Evolutionary conservation across 2,113 vertebrate species (phyloP).

Genomic region (Anhinga anhinga): DNA sequence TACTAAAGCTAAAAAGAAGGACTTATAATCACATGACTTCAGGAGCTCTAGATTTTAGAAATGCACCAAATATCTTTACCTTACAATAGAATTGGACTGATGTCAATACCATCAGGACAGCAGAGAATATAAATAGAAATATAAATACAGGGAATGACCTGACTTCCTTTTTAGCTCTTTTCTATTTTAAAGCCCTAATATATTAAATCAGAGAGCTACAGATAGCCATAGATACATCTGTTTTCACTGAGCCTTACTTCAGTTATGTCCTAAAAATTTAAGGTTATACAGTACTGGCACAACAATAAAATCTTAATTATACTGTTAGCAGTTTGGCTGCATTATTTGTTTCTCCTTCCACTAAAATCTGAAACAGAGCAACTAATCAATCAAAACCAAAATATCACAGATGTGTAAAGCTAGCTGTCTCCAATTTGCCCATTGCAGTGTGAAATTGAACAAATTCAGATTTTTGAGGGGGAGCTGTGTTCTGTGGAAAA

Average conservation of each 20-base stretch:
- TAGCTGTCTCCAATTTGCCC: conserved; percentile 34
- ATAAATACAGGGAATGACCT: not conserved
- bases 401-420: conserved; percentile 13
- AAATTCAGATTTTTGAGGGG: not conserved
- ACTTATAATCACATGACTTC: not conserved
- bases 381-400: conserved; percentile 57
- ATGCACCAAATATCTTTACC: not conserved
- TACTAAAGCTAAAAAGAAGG: not conserved
- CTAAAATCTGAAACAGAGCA: conserved; percentile 54
- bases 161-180: not conserved
- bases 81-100: not conserved
- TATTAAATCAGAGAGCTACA: not conserved
- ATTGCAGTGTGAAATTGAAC: not conserved
- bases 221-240: not conserved
- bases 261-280: conserved; percentile 50
- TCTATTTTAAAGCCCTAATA: not conserved
- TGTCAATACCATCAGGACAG: not conserved
- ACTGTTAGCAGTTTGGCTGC: conserved; percentile 30
- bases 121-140: not conserved
- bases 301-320: conserved; percentile 59
- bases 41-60: not conserved
- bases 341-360: conserved; percentile 17
- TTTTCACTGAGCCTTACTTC: conserved; percentile 26
- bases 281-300: not conserved
- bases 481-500: not conserved